These are phyloP conservation scores for Orgyia antiqua DNA, from an alignment of 2,888 invertebrate species.

Conservation along the genomic window DNA sequence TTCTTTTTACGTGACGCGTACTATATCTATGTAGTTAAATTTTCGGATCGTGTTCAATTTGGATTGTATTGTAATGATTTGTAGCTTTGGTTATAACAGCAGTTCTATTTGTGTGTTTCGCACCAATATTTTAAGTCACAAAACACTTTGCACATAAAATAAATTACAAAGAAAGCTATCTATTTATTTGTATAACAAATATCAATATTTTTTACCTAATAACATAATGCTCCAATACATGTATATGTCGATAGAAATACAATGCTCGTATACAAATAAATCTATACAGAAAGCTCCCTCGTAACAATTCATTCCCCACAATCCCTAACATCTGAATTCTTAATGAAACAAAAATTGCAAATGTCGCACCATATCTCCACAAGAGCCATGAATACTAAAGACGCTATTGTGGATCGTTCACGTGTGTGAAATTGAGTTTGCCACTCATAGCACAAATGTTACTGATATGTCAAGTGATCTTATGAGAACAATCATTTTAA, in stretches of 20 bases:
- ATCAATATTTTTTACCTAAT: no score
- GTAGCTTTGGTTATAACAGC: no score
- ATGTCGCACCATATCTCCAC: conserved; percentile 65
- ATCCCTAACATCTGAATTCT: conserved; percentile 70
- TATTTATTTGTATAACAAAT: no score
- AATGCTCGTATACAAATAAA: conserved; percentile 1
- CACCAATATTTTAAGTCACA: background rate
- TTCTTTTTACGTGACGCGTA: no score
- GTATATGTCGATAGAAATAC: background rate
- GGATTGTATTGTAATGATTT: no score
- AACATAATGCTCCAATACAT: no score
- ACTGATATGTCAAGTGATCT: conserved; percentile 49
- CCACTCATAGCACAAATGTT: conserved; percentile 56
- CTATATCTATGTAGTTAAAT: no score
- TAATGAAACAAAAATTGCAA: conserved; percentile 77
- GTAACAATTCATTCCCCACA: conserved; percentile 58
- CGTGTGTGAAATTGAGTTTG: conserved; percentile 62
- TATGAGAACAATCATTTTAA: conserved; percentile 3
- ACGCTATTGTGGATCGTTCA: conserved; percentile 68
- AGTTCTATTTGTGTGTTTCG: no score
- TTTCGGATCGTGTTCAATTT: no score
- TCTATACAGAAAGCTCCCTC: conserved; percentile 13
- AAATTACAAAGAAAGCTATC: no score
- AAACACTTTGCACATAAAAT: background rate
- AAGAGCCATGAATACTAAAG: conserved; percentile 74